Conservation (phyloP, 1,140 invertebrate species). For the Zaprionus ornatus region DNA sequence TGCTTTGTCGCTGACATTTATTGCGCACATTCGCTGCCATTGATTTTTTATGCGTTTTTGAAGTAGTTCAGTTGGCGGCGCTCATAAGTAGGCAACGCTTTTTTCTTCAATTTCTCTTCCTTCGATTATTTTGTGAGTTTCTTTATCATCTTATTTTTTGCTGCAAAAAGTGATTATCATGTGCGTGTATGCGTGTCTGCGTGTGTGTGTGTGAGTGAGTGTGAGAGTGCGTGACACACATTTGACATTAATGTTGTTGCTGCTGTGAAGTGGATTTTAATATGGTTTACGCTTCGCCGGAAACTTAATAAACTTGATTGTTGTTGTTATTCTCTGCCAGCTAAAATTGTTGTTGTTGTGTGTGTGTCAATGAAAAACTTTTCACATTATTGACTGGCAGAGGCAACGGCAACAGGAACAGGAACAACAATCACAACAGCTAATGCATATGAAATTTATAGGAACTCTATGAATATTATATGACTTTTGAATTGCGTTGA, state of each 20-base stretch:
- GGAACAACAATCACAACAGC: neutral
- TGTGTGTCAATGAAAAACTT: conserved; percentile 43
- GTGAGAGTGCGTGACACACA: conserved; percentile 24
- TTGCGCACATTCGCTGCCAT: conserved; percentile 76
- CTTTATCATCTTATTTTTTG: conserved; percentile 25
- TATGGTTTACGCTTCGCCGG: conserved; percentile 54
- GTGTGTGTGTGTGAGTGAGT: conserved; percentile 5
- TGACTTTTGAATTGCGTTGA: conserved; percentile 56
- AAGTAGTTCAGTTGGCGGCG: conserved; percentile 62
- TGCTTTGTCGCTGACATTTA: conserved; percentile 69
- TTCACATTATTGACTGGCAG: conserved; percentile 49
- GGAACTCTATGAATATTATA: conserved; percentile 55
- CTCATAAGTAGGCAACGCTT: conserved; percentile 62
- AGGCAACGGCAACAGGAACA: conserved; percentile 12
- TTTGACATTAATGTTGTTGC: conserved; percentile 54
- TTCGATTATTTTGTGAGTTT: conserved; percentile 47
- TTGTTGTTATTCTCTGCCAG: conserved; percentile 25
- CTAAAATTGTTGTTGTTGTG: conserved; percentile 22
- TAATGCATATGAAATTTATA: conserved; percentile 62
- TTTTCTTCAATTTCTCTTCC: conserved; percentile 54
- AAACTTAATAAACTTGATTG: conserved; percentile 72
- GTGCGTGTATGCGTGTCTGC: conserved; percentile 9
- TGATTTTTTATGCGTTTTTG: conserved; percentile 80
- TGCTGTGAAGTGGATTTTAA: conserved; percentile 63
- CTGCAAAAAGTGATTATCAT: conserved; percentile 38